Base-by-base conservation (phyloP, 2,113 vertebrate genomes). In the Meriones unguiculatus region DNA sequence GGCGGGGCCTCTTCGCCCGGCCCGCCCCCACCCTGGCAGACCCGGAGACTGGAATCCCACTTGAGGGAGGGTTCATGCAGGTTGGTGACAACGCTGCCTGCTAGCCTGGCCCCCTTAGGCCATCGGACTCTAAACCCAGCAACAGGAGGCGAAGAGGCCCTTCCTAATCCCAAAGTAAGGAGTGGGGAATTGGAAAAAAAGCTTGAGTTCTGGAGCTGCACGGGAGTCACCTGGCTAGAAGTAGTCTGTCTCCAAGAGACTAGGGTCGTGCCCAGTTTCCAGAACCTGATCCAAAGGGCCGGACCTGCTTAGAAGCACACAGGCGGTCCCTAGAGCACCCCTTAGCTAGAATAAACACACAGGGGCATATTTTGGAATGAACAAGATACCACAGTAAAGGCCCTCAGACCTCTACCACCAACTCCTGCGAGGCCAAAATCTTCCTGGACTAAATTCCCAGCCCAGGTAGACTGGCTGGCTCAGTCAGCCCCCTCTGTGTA, bases 1-100 rank as follows among this genome's bases (percentile, higher is more conserved):
- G 98, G 98, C 94, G 97, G 97, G 96, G 95, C 97, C 90, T 95
- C 80, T 30, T 78, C 1, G 1, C 22, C 24, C 38, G 97, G 90
- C 92, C 98, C 96, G 90, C 97, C 97, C 96, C 90, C 57, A 67
- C 87, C 67, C 96, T 88, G 85, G 89, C 59, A 52, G 87, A 91
- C 93, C 85, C 64, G 10, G 78, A 82, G 85, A 69, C 91, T 25
- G 14, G 65, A 93, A 94, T 69, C 92, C 85, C 92, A 65, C 81
- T 84, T 17, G 13, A 32, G 62, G 65, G n/a, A 28, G 3, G 72
- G 59, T 17, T 3, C 46, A 17, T 6, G 14, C 52, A 11, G 89
- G 67, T 6, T 92, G 72, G 72, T 18, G 1, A 35, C 7, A 14
- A 67, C 87, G 67, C 73, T 22, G 18, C 85, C 0, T 0, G 30